Conservation (phyloP, 1,140 invertebrate species). For the Plectrocnemia conspersa region DNA sequence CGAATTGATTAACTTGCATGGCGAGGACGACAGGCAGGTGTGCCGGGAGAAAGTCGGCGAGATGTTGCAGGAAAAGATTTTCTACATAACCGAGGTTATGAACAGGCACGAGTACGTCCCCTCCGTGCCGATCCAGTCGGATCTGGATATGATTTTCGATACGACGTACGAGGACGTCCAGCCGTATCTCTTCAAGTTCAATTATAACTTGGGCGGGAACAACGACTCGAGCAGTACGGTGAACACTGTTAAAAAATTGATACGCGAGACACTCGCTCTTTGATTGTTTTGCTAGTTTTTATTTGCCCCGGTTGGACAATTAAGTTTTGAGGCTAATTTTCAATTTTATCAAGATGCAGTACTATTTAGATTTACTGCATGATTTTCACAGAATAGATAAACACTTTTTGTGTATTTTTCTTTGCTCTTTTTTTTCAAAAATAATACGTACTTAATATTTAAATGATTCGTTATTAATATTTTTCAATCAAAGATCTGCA, state of each 20-base stretch:
- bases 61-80: constrained; percentile 84
- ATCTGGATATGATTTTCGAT: constrained; percentile 92
- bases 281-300: no score
- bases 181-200: constrained; percentile 90
- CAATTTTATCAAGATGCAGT: no score
- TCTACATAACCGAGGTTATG: constrained; percentile 92
- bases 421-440: no score
- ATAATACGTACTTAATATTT: no score
- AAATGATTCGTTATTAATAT: no score
- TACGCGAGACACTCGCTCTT: constrained; percentile 79
- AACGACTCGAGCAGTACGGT: constrained; percentile 69
- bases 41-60: constrained; percentile 88
- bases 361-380: no score
- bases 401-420: no score
- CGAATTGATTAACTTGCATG: constrained; percentile 78
- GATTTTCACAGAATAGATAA: no score
- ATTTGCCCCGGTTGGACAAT: no score
- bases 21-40: constrained; percentile 83
- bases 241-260: constrained; percentile 84
- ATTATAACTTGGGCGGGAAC: constrained; percentile 69
- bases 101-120: constrained; percentile 93
- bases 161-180: constrained; percentile 88
- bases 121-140: constrained; percentile 88
- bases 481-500: no score
- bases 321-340: no score